Percentiles rank a stretch among this genome's conserved stretches.
Evolutionary conservation across 2,888 invertebrate species (phyloP).

Genomic region (Orthonevra nobilis): DNA sequence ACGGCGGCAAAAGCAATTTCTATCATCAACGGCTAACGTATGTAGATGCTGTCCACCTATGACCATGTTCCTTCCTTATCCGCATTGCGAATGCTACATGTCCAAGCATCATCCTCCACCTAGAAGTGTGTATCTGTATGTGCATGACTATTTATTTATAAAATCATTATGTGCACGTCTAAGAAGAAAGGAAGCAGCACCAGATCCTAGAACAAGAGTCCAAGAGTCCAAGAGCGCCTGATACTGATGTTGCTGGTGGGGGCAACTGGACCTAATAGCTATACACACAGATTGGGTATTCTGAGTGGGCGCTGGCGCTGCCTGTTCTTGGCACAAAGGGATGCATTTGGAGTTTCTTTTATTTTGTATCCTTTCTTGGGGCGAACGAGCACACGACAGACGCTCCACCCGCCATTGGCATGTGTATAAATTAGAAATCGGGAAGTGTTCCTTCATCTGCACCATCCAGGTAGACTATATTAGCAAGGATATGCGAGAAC

Average conservation of each 20-base stretch:
- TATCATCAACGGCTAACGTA: constrained; percentile 52
- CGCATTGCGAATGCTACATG: constrained; percentile 58
- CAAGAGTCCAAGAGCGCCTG: constrained; percentile 51
- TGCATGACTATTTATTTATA: constrained; percentile 49
- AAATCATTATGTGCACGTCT: constrained; percentile 69
- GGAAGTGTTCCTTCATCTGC: constrained; percentile 53
- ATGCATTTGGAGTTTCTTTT: constrained; percentile 57
- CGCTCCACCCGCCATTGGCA: constrained; percentile 20
- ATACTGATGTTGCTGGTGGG: constrained; percentile 27
- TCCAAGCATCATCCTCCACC: constrained; percentile 26
- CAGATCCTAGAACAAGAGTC: constrained; percentile 46
- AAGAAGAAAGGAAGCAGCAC: constrained; percentile 62
- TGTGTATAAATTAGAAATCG: constrained; percentile 67
- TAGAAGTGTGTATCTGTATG: not conserved
- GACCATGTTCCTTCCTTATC: constrained; percentile 58
- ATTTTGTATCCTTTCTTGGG: constrained; percentile 65
- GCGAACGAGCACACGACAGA: constrained; percentile 20
- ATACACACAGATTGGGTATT: constrained; percentile 27
- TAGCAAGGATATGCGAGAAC: constrained; percentile 44
- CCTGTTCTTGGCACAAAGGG: constrained; percentile 3
- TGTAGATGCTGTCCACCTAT: constrained; percentile 61
- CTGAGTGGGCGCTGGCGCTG: constrained; percentile 2
- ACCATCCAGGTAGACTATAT: constrained; percentile 50
- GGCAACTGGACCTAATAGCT: constrained; percentile 35
- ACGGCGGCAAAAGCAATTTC: constrained; percentile 51